A percentile compares a stretch with the other conserved stretches of the same genome.
phyloP scores from a whole-genome alignment of 1,140 invertebrate genomes.

The Thrips palmi region DNA sequence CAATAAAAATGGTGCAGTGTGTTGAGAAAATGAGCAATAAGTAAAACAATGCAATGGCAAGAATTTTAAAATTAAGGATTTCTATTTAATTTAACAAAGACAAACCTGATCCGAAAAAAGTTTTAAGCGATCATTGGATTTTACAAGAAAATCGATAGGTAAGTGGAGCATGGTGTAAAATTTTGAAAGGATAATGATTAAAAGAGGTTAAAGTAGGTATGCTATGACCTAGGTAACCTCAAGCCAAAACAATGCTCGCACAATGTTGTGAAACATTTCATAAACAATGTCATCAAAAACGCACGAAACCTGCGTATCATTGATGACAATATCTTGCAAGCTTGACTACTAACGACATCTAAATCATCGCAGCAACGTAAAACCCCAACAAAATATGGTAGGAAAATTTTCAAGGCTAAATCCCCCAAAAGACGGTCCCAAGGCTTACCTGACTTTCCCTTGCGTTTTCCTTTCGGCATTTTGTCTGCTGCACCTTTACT shows the following conservation, averaged over 20 bases:
- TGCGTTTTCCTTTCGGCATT: slow-evolving; percentile 17
- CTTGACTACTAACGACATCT: not conserved
- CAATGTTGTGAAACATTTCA: not conserved
- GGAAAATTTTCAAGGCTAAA: not conserved
- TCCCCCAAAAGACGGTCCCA: not conserved
- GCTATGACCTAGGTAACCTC: too few species aligned
- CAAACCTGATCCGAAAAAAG: too few species aligned
- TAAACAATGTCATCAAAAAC: not conserved
- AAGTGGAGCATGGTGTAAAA: too few species aligned
- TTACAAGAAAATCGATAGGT: too few species aligned
- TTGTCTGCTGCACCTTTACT: slow-evolving; percentile 8
- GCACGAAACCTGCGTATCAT: not conserved
- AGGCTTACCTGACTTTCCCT: slow-evolving; percentile 13
- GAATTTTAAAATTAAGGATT: not conserved
- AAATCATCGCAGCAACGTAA: not conserved
- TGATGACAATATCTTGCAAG: not conserved
- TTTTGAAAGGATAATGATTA: too few species aligned
- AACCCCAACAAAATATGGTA: slow-evolving; percentile 3
- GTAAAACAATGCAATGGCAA: not conserved
- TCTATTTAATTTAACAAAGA: too few species aligned
- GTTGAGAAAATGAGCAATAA: not conserved
- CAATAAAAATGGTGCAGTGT: slow-evolving; percentile 1
- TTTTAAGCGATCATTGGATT: too few species aligned
- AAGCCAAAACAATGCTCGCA: too few species aligned
- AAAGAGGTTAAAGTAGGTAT: too few species aligned